Conservation (phyloP, 2,888 invertebrate species). For the Abscondita cerata region DNA sequence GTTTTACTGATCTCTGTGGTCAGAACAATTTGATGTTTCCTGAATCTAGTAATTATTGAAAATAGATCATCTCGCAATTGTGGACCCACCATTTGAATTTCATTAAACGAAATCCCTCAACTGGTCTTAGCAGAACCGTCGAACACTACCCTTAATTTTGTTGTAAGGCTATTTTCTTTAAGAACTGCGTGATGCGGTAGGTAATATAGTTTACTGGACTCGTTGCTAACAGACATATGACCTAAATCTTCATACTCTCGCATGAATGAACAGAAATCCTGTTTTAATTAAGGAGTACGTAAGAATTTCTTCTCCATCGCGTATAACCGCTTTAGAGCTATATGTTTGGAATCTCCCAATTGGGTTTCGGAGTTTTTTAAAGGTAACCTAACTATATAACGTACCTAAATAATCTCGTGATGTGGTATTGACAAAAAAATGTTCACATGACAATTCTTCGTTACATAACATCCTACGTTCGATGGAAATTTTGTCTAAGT, state of each 20-base stretch:
- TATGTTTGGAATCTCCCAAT: neutral
- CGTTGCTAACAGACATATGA: neutral
- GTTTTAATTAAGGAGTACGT: neutral
- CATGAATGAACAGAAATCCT: neutral
- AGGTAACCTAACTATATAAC: neutral
- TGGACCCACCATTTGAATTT: no score
- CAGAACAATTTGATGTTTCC: no score
- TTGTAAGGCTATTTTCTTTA: neutral
- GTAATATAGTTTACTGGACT: neutral
- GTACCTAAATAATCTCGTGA: no score
- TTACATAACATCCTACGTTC: no score
- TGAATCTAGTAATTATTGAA: no score
- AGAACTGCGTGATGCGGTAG: neutral
- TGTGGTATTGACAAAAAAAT: no score
- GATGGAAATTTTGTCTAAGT: no score
- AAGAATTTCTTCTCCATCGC: neutral
- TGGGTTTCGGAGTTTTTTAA: neutral
- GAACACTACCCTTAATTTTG: neutral
- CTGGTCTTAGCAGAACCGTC: neutral
- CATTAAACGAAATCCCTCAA: no score
- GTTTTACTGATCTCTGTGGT: no score
- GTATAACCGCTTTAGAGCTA: neutral
- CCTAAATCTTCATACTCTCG: neutral
- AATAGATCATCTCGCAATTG: no score
- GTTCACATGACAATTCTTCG: no score